Evolutionary conservation across 1,140 invertebrate genomes (phyloP).

Genomic region (Acromyrmex heyeri): DNA sequence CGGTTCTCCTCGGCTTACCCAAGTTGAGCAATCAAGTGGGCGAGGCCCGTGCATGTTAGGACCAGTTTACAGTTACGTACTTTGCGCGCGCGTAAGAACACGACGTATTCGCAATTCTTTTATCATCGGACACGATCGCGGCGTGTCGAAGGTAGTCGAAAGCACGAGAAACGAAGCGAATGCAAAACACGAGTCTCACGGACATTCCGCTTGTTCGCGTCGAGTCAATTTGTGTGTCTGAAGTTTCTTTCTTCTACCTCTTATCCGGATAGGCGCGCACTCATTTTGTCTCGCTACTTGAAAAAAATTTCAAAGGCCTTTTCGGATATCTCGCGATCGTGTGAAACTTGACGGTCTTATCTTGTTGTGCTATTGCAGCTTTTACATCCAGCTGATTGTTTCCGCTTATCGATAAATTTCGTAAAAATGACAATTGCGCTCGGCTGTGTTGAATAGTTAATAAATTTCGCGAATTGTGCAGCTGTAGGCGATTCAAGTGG

Average conservation of each 20-base stretch:
- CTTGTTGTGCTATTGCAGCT: neutral
- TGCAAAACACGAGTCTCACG: conserved; percentile 7
- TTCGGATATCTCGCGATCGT: neutral
- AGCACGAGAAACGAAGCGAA: neutral
- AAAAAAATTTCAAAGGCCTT: neutral
- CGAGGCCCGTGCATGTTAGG: conserved; percentile 65
- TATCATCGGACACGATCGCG: conserved; percentile 26
- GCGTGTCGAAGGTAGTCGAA: neutral
- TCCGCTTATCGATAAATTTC: neutral
- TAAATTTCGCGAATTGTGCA: neutral
- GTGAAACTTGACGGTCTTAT: neutral
- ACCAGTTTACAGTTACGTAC: conserved; percentile 74
- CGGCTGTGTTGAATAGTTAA: neutral
- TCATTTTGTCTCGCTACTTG: neutral
- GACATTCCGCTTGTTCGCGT: neutral
- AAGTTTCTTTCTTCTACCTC: neutral
- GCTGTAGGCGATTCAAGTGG: neutral
- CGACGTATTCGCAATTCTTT: conserved; percentile 25
- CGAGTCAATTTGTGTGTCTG: neutral
- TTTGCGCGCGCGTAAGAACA: conserved; percentile 8
- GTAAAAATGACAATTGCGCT: conserved; percentile 9
- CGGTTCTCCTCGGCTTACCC: conserved; percentile 69
- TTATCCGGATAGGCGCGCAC: neutral
- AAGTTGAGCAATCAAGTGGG: conserved; percentile 73
- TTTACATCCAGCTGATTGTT: neutral